Conservation (phyloP, 2,888 invertebrate genomes). For the Deroplatys truncata region DNA sequence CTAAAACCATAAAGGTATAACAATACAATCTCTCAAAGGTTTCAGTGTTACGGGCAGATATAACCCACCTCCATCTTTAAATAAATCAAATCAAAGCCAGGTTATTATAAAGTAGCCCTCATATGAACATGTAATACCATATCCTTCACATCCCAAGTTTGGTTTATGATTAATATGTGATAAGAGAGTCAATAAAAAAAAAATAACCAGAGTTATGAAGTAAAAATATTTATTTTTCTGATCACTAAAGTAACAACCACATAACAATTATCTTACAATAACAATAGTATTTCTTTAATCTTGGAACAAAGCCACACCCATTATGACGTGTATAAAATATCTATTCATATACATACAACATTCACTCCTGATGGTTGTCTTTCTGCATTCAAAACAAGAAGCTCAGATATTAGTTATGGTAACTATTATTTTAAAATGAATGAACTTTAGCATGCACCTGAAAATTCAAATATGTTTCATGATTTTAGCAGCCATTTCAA, state of each 20-base stretch:
- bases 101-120: no score
- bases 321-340: background rate
- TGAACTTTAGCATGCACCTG: background rate
- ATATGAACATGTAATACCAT: no score
- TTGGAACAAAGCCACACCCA: background rate
- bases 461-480: background rate
- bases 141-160: no score
- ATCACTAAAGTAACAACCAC: background rate
- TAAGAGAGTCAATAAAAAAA: background rate
- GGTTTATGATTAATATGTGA: no score
- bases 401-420: background rate
- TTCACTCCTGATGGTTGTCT: background rate
- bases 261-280: background rate
- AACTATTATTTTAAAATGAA: background rate
- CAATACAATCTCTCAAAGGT: no score
- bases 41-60: no score
- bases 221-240: background rate
- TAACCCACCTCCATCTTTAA: no score
- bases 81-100: no score
- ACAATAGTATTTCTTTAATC: background rate
- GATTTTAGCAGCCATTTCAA: background rate
- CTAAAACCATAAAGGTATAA: no score
- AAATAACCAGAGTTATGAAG: background rate
- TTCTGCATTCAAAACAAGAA: background rate
- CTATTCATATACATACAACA: background rate